Percentiles rank a stretch among this genome's conserved stretches.
These are phyloP conservation scores for Drosophila cognata DNA, from an alignment of 2,888 invertebrate species.

Conservation along the genomic window DNA sequence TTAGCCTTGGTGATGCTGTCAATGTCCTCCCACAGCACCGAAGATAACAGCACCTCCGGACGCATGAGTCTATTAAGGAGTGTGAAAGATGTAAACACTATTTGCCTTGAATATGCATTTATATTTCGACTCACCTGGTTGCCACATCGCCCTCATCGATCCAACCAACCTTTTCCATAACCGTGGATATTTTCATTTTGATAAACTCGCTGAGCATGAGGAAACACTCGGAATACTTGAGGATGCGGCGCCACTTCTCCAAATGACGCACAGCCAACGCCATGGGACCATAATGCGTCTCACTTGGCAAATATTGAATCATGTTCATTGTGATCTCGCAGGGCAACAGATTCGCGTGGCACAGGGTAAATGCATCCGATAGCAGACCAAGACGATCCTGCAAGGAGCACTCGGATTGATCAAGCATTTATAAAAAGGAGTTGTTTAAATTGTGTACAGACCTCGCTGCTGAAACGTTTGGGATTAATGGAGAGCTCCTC, in stretches of 20 bases:
- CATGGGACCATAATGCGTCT: conserved; percentile 84
- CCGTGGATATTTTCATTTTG: conserved; percentile 83
- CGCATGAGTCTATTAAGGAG: conserved; percentile 78
- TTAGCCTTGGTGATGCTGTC: conserved; percentile 84
- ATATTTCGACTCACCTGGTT: conserved; percentile 69
- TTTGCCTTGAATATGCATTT: not conserved
- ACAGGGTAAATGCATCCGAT: conserved; percentile 85
- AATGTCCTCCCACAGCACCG: conserved; percentile 85
- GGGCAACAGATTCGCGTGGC: conserved; percentile 84
- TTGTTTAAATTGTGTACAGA: conserved; percentile 30
- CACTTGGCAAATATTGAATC: conserved; percentile 84
- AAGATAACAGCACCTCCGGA: conserved; percentile 83
- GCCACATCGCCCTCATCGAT: conserved; percentile 83
- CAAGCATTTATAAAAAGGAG: accelerated
- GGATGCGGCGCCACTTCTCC: conserved; percentile 85
- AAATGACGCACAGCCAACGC: conserved; percentile 83
- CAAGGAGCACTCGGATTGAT: not conserved
- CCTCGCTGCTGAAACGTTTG: conserved; percentile 82
- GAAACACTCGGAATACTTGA: conserved; percentile 85
- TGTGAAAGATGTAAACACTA: not conserved
- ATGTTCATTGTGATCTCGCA: conserved; percentile 85
- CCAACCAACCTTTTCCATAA: conserved; percentile 84
- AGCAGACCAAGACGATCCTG: conserved; percentile 85
- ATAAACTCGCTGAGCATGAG: conserved; percentile 85
- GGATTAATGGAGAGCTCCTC: conserved; percentile 82